Evolutionary conservation across 1,140 invertebrate genomes (phyloP).

Genomic region (Brachionus manjavacas): DNA sequence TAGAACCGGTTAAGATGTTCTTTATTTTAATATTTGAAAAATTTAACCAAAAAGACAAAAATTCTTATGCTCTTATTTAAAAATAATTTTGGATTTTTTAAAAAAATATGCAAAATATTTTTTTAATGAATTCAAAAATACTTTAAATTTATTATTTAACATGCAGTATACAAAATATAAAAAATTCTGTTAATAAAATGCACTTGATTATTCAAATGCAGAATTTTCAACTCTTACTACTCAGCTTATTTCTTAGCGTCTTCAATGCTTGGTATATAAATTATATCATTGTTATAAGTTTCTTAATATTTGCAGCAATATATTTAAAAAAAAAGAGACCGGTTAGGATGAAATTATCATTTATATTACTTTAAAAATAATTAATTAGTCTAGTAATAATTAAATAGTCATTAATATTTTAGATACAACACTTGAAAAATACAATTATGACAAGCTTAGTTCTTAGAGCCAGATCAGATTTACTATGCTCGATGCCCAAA

Average conservation of each 20-base stretch:
- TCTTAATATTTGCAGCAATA: neutral
- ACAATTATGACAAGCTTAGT: neutral
- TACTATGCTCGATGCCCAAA: neutral
- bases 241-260: conserved; percentile 7
- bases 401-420: neutral
- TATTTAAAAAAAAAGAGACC: neutral
- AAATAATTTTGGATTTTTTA: neutral
- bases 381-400: too few species aligned
- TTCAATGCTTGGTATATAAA: conserved; percentile 30
- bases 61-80: too few species aligned
- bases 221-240: neutral
- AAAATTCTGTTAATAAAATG: neutral
- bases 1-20: too few species aligned
- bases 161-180: neutral
- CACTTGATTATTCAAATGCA: neutral
- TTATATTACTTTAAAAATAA: neutral
- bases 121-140: too few species aligned
- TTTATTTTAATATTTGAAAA: too few species aligned
- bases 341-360: neutral
- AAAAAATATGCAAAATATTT: neutral
- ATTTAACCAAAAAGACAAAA: too few species aligned
- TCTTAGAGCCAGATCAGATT: neutral
- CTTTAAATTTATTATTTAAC: neutral
- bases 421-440: neutral
- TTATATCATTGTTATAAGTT: neutral